Conservation (phyloP, 1,140 invertebrate species). For the Coptotermes formosanus region DNA sequence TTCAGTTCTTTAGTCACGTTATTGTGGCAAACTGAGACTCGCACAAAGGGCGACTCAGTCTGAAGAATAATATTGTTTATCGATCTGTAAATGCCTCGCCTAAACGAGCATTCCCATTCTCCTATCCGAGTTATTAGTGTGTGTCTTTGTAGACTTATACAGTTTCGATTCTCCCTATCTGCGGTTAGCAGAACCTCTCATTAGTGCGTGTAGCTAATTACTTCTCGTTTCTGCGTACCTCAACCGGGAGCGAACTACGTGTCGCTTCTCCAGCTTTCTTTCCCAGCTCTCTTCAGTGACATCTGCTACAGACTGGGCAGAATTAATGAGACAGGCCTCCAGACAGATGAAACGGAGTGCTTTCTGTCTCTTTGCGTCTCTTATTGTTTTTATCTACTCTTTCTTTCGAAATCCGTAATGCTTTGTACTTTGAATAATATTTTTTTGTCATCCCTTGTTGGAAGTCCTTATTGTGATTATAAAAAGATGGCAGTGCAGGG, state of each 20-base stretch:
- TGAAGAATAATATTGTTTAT: not conserved
- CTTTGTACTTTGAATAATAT: not conserved
- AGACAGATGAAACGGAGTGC: not conserved
- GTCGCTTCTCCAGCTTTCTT: not conserved
- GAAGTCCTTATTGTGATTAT: not conserved
- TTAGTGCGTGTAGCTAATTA: conserved; percentile 17
- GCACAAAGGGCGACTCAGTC: not conserved
- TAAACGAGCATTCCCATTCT: not conserved
- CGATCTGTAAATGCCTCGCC: not conserved
- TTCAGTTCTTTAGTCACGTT: too few relatives aligned
- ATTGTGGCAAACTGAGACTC: not conserved
- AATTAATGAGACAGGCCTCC: conserved; percentile 1
- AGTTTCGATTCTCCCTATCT: not conserved
- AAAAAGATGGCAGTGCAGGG: not conserved
- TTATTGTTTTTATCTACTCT: not conserved
- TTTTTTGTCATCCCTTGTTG: not conserved
- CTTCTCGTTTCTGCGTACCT: not conserved
- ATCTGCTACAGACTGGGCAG: conserved; percentile 6
- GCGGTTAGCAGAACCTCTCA: not conserved
- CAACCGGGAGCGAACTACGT: not conserved
- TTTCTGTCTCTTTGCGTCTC: not conserved
- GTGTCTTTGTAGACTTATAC: not conserved
- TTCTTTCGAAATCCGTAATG: not conserved
- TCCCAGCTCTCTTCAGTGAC: not conserved
- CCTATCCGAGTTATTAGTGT: too few relatives aligned